Percentiles rank a stretch among this genome's conserved stretches.
phyloP scores from a whole-genome alignment of 2,797 vertebrate genomes.

The Phoebastria nigripes region DNA sequence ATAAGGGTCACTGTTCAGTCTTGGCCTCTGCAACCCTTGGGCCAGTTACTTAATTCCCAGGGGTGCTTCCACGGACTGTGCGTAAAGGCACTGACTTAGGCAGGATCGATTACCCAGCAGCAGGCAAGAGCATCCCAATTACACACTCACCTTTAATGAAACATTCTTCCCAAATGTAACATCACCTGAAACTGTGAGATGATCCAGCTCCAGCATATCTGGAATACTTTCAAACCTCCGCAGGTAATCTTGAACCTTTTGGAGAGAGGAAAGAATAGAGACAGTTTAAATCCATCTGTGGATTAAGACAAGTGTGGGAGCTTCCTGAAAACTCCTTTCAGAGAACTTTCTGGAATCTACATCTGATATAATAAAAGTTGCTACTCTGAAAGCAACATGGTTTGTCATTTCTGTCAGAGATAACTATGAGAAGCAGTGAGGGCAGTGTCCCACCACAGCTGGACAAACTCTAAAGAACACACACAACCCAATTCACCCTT shows the following conservation, averaged over 20 bases:
- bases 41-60: background rate
- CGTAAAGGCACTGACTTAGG: background rate
- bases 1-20: too few species aligned
- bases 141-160: constrained; percentile 86
- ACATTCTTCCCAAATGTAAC: constrained; percentile 98
- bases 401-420: background rate
- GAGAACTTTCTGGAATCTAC: background rate
- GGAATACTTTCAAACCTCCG: constrained; percentile 96
- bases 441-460: background rate
- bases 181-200: constrained; percentile 96
- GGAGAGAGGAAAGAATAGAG: background rate
- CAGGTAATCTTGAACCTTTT: constrained; percentile 94
- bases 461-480: background rate
- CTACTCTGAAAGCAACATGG: background rate
- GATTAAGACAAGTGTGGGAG: background rate
- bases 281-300: background rate
- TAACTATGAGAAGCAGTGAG: background rate
- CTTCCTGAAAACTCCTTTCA: background rate
- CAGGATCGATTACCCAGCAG: background rate
- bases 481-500: background rate
- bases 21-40: background rate
- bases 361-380: fast-evolving
- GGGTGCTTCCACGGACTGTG: background rate
- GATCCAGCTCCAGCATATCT: constrained; percentile 97
- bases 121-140: background rate